A percentile compares a stretch with the other conserved stretches of the same genome.
Conservation (phyloP, 2,888 invertebrate genomes). For the Pachymerium ferrugineum region DNA sequence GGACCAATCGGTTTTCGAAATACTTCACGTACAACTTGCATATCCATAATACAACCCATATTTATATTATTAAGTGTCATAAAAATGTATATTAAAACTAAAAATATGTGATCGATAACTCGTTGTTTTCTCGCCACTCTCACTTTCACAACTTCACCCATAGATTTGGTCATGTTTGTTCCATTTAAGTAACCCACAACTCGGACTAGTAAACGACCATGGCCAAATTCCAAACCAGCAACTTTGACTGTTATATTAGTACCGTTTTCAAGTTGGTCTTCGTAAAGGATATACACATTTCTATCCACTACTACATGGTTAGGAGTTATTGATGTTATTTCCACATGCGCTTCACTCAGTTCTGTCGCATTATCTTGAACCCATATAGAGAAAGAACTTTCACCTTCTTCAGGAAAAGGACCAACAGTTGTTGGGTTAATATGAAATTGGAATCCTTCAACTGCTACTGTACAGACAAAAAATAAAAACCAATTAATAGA, state of each 20-base stretch:
- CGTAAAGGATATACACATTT: background rate
- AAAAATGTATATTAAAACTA: conserved; percentile 43
- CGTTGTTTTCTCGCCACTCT: background rate
- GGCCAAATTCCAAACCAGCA: background rate
- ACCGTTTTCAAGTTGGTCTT: background rate
- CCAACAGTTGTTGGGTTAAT: background rate
- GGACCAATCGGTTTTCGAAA: conserved; percentile 51
- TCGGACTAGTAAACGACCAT: background rate
- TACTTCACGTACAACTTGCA: conserved; percentile 46
- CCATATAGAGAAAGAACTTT: background rate
- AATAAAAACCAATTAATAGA: background rate
- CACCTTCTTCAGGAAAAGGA: background rate
- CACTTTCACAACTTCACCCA: background rate
- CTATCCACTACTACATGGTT: background rate
- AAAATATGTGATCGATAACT: conserved; percentile 42
- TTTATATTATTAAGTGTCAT: conserved; percentile 47
- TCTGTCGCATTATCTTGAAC: background rate
- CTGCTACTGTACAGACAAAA: background rate
- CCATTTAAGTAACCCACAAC: background rate
- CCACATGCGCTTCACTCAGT: background rate
- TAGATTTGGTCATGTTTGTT: background rate
- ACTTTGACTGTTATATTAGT: background rate
- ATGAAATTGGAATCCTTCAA: background rate
- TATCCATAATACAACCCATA: conserved; percentile 51
- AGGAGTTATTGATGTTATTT: background rate